Evolutionary conservation across 1,140 invertebrate species (phyloP), one percentile per base, ranked within the genome.

Genomic region (Leptonema lineaticorne): DNA sequence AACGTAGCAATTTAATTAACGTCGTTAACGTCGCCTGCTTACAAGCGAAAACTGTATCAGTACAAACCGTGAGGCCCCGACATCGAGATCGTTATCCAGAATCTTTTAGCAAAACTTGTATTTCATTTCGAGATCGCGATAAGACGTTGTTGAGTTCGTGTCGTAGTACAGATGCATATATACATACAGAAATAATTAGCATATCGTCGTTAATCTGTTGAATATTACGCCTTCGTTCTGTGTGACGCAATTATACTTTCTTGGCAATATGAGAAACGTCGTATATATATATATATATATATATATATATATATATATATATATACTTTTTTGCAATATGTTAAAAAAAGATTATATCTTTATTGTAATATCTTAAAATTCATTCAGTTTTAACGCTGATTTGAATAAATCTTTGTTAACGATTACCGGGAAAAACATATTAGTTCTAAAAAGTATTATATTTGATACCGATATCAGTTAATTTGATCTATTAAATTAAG

Each of bases 181-280:
- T 53, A 18, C 18, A 53, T 41, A 27, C 48, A 7, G 26, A 58
- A 29, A 58, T 29, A 58, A 58, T 58, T 58, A 58, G 56, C 56
- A 58, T 58, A 58, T 58, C 56, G 9, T 11, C 56, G 28, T n/a
- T 18, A 16, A 58, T 58, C 56, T 58, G 56, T 58, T 58, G 24
- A 58, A 28, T 58, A 58, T 58, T 58, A 58, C 56, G 56, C 56
- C 56, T 58, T 26, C 24, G 24, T 30, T 41, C 7, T 37, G 7
- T 8, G 37, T 41, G 37, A 41, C 37, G 37, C 37, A 41, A 41
- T 41, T 41, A 41, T 41, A 41, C 37, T 41, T 41, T 41, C 11
- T 41, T 41, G 16, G 37, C 37, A 16, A 41, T 37, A 37, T 37
- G 33, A 37, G 48, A 53, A 9, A 53, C 37, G 37, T 14, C 37